Evolutionary conservation across 2,113 vertebrate species (phyloP).

Genomic region (Rhinichthys klamathensis): DNA sequence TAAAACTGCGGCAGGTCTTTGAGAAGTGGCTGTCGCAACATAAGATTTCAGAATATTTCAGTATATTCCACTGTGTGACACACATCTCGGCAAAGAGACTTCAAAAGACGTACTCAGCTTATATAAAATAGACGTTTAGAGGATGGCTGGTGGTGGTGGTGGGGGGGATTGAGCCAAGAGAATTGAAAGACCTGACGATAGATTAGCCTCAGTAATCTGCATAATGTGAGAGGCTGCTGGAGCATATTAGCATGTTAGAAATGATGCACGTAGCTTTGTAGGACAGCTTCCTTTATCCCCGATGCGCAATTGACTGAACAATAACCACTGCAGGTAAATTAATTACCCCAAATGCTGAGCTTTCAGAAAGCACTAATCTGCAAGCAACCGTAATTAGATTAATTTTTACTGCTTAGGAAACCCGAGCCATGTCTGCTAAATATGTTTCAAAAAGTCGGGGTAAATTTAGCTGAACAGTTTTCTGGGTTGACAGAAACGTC

Average conservation of each 20-base stretch:
- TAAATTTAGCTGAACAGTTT: constrained; percentile 20
- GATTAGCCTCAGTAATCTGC: constrained; percentile 60
- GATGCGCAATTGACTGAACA: constrained; percentile 53
- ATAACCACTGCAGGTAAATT: constrained; percentile 65
- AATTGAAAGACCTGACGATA: constrained; percentile 59
- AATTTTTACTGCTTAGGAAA: constrained; percentile 55
- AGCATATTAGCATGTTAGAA: constrained; percentile 52
- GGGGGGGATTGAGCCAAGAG: constrained; percentile 40
- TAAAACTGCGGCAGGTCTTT: not conserved
- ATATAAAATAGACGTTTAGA: constrained; percentile 55
- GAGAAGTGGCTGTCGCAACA: not conserved
- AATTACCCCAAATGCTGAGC: constrained; percentile 57
- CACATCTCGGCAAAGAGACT: constrained; percentile 25
- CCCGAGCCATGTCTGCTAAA: constrained; percentile 28
- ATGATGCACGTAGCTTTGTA: constrained; percentile 38
- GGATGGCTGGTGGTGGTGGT: not conserved
- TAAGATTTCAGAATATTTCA: constrained; percentile 7
- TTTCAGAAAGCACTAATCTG: constrained; percentile 56
- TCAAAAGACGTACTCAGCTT: constrained; percentile 59
- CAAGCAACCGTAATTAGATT: constrained; percentile 55
- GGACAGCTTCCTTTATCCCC: constrained; percentile 49
- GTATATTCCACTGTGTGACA: constrained; percentile 39
- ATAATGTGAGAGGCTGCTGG: constrained; percentile 54
- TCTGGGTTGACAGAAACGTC: not conserved
- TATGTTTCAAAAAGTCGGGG: constrained; percentile 23